Evolutionary conservation across 2,797 vertebrate species (phyloP).

Genomic region (Schizothorax lantsangensis): DNA sequence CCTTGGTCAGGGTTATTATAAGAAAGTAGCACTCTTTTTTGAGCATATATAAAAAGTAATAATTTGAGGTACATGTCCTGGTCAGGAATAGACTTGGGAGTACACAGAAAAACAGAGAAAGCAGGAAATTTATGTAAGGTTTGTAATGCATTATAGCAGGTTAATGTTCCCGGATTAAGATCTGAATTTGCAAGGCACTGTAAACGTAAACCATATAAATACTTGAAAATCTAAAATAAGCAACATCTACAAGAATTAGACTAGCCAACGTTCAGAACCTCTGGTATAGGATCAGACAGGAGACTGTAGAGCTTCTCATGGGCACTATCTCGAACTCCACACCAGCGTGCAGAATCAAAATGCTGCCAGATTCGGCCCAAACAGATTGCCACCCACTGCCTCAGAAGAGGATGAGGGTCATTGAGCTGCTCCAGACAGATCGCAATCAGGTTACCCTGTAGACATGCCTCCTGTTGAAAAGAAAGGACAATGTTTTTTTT

Average conservation of each 20-base stretch:
- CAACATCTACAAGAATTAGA: not conserved
- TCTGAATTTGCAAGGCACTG: not conserved
- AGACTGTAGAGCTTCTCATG: conserved; percentile 98
- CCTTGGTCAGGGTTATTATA: not conserved
- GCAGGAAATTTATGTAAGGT: not conserved
- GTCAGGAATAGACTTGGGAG: not conserved
- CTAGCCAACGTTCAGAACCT: conserved; percentile 75
- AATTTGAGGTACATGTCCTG: not conserved
- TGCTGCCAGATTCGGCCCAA: conserved; percentile 98
- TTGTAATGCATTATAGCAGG: not conserved
- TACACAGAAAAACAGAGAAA: not conserved
- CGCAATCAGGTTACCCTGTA: conserved; percentile 96
- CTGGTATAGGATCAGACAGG: conserved; percentile 93
- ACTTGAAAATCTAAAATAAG: not conserved
- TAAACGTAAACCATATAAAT: not conserved
- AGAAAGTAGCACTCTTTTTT: not conserved
- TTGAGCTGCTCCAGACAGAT: conserved; percentile 97
- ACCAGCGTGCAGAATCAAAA: conserved; percentile 96
- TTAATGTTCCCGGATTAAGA: not conserved
- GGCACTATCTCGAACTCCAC: conserved; percentile 94
- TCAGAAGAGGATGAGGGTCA: conserved; percentile 93
- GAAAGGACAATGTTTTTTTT: too few relatives aligned
- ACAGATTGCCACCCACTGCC: conserved; percentile 98
- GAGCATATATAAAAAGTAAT: not conserved
- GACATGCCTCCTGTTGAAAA: conserved; percentile 85